Percentiles rank a stretch among this genome's conserved stretches.
These are phyloP conservation scores for Hyaena hyaena DNA, from an alignment of 2,113 vertebrate species.

Conservation along the genomic window DNA sequence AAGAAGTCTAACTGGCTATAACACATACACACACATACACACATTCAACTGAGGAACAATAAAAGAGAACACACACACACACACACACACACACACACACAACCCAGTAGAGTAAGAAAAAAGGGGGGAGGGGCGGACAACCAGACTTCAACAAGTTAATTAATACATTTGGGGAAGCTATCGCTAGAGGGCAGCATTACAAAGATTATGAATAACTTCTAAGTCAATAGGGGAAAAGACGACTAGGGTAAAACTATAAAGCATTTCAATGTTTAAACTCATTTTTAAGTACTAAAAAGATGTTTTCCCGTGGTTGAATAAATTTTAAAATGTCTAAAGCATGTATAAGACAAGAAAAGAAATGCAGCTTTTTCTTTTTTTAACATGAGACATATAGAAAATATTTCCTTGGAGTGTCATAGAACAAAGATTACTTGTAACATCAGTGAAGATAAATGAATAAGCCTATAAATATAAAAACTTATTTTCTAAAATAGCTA, in stretches of 20 bases:
- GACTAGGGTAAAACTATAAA: neutral
- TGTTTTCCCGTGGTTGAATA: neutral
- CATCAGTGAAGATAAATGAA: neutral
- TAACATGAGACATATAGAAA: constrained; percentile 10
- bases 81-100: neutral
- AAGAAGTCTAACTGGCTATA: constrained; percentile 4
- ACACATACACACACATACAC: neutral
- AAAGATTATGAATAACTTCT: constrained; percentile 54
- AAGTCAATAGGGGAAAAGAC: neutral
- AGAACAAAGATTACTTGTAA: constrained; percentile 22
- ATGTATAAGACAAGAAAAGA: neutral
- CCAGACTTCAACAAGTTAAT: neutral
- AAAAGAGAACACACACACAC: neutral
- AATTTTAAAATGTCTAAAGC: constrained; percentile 18
- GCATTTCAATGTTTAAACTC: neutral
- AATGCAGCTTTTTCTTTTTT: neutral
- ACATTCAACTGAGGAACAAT: neutral
- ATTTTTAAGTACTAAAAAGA: constrained; percentile 44
- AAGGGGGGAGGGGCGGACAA: too few relatives aligned
- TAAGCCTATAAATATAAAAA: constrained; percentile 32
- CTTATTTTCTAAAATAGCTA: neutral
- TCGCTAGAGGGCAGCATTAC: constrained; percentile 71
- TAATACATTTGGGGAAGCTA: constrained; percentile 22
- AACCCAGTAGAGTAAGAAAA: neutral
- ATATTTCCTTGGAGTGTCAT: constrained; percentile 38